These are phyloP conservation scores for Stratiomys singularior DNA, from an alignment of 2,888 invertebrate genomes.

Conservation along the genomic window DNA sequence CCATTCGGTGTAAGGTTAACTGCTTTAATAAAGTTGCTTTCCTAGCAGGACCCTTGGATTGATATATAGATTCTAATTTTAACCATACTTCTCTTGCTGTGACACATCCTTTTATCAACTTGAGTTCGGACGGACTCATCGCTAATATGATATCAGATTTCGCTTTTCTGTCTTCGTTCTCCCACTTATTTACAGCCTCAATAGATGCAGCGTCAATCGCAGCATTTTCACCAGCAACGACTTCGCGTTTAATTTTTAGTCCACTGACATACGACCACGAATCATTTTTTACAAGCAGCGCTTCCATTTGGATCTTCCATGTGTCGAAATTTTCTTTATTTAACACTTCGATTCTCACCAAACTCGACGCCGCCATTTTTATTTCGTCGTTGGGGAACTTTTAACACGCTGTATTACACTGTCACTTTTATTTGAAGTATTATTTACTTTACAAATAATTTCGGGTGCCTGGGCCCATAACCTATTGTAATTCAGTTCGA, in stretches of 20 bases:
- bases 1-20: constrained; percentile 57
- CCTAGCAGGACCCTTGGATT: constrained; percentile 60
- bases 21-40: constrained; percentile 61
- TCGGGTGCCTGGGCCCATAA: neutral
- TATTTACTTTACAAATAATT: neutral
- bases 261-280: neutral
- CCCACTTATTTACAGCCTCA: neutral
- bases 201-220: neutral
- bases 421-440: too few species aligned
- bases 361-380: neutral
- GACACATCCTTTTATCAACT: constrained; percentile 55
- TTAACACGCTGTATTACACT: neutral
- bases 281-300: neutral
- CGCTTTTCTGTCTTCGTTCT: neutral
- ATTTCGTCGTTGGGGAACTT: neutral
- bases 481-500: neutral
- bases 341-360: neutral
- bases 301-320: constrained; percentile 17
- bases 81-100: constrained; percentile 58
- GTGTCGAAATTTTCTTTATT: constrained; percentile 1
- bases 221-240: neutral
- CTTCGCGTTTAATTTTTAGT: neutral
- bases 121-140: constrained; percentile 53
- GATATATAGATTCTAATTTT: constrained; percentile 57
- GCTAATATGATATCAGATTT: constrained; percentile 2